Percentiles rank a stretch among this genome's conserved stretches.
These are phyloP conservation scores for Botia kubotai DNA, from an alignment of 2,797 vertebrate genomes.

Conservation along the genomic window DNA sequence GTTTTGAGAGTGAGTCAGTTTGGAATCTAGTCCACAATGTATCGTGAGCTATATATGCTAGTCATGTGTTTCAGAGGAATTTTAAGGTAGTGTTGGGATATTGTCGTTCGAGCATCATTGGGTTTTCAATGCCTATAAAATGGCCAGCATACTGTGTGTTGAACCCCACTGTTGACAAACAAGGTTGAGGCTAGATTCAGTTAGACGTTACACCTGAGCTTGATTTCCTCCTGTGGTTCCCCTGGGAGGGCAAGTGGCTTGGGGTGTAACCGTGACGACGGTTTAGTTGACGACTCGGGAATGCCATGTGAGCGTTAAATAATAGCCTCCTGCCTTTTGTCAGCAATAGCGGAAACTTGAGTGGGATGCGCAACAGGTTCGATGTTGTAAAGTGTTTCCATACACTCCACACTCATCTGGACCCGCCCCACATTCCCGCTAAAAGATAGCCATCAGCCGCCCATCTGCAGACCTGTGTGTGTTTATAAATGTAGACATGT, in stretches of 20 bases:
- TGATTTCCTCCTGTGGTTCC: constrained; percentile 4
- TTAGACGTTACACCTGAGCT: not conserved
- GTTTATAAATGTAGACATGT: not conserved
- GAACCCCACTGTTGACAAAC: not conserved
- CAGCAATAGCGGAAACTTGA: constrained; percentile 53
- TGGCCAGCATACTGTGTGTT: not conserved
- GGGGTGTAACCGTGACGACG: constrained; percentile 23
- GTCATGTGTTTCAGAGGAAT: no score
- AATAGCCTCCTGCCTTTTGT: constrained; percentile 66
- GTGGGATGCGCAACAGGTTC: constrained; percentile 50
- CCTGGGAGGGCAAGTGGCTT: not conserved
- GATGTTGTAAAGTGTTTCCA: constrained; percentile 39
- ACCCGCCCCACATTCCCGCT: not conserved
- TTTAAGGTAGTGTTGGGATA: not conserved
- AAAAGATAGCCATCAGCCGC: not conserved
- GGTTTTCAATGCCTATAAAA: not conserved
- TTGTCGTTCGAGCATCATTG: not conserved
- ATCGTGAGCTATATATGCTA: no score
- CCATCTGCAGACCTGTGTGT: not conserved
- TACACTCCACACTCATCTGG: constrained; percentile 14
- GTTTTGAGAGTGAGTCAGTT: not conserved
- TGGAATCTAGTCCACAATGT: not conserved
- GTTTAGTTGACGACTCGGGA: constrained; percentile 33
- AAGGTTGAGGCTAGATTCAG: not conserved
- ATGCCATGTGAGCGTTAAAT: constrained; percentile 70